Evolutionary conservation across 2,888 invertebrate species (phyloP), one percentile per base, ranked within the genome.

Genomic region (Amiota mariae): DNA sequence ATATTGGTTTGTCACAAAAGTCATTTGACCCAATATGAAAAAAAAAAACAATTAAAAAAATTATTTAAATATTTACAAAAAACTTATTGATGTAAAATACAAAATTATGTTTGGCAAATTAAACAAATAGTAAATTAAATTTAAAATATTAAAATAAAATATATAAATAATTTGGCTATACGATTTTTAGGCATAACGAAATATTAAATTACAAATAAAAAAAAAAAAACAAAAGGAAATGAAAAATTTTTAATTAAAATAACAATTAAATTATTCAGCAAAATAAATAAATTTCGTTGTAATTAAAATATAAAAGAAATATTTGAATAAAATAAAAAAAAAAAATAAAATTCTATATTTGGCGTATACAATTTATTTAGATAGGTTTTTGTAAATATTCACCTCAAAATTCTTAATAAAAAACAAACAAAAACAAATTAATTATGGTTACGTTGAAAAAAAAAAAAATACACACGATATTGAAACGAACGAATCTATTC

Each of bases 381-480:
- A 86, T 87, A 87, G 85, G 88, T 87, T 88, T 89, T 89, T 89
- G 89, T 89, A 89, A 88, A 89, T 89, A 89, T 88, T 86, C 86
- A 82, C 88, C 85, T n/a, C 10, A 82, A 86, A 86, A 85, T 81
- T 78, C 75, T 47, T 74, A 72, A 72, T 72, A n/a, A 48, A 24
- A 72, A 77, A 75, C n/a, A n/a, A 73, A 73, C 2, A 73, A 75
- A 61, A 3, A 61, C 10, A 36, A 36, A 20, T 54, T 15, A 68
- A 73, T 68, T 71, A 57, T 71, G 49, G 24, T 24, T 24, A 24
- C 3, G 3, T 24, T 24, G 24, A 24, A 24, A 24, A 24, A 24
- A 24, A 61, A n/a, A 66, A 73, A 64, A 76, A 51, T 68, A 76
- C 77, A 77, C 73, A 78, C 24, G 76, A 77, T 63, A 70, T 47